A percentile compares a stretch with the other conserved stretches of the same genome.
Conservation (phyloP, 2,113 vertebrate genomes). For the Oryzias javanicus region DNA sequence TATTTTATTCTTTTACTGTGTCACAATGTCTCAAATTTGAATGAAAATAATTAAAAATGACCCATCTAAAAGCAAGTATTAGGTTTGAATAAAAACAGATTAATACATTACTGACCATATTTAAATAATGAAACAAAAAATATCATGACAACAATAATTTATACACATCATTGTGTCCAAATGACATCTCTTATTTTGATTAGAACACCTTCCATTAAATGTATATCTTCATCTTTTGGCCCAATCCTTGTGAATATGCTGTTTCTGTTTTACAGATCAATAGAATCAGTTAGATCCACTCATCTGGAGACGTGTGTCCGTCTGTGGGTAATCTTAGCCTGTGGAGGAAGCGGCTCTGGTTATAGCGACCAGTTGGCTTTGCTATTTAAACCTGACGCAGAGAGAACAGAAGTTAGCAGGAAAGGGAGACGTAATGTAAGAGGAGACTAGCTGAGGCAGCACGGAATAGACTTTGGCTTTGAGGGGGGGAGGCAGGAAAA, state of each 20-base stretch:
- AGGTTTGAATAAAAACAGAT: no score
- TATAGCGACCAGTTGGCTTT: constrained; percentile 67
- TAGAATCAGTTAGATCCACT: background rate
- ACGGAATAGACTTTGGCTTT: background rate
- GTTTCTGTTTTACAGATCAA: constrained; percentile 3
- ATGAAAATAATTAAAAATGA: no score
- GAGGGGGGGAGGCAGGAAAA: no score
- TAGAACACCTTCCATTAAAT: background rate
- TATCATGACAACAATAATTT: no score
- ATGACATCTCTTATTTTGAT: background rate
- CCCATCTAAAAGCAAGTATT: no score
- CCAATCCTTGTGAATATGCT: background rate
- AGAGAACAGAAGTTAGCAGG: constrained; percentile 35
- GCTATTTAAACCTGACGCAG: constrained; percentile 64
- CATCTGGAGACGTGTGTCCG: background rate
- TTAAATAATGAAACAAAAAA: no score
- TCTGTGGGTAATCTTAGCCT: constrained; percentile 22
- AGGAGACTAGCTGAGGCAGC: constrained; percentile 15
- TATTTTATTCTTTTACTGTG: no score
- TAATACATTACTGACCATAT: no score
- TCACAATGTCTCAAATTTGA: no score
- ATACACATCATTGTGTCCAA: background rate
- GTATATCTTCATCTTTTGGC: constrained; percentile 28
- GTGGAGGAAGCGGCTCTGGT: constrained; percentile 45
- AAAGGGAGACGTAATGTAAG: constrained; percentile 47